Conservation (phyloP, 2,797 vertebrate genomes). For the Agapornis canus region DNA sequence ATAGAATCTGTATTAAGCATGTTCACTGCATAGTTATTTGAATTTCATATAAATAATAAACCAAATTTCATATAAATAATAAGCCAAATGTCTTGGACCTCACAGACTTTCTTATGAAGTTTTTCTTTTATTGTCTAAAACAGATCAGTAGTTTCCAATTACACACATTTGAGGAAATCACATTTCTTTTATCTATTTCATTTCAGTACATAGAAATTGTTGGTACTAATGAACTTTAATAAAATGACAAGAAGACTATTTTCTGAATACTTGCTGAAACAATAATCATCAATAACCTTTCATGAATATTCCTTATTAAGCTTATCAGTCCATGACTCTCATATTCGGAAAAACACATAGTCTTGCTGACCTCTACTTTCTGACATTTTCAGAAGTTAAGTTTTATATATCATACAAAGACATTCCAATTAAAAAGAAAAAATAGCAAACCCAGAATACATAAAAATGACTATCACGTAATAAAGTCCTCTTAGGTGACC, state of each 20-base stretch:
- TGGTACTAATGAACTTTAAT: constrained; percentile 15
- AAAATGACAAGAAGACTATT: neutral
- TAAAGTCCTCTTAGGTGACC: neutral
- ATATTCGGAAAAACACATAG: neutral
- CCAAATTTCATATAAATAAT: no score
- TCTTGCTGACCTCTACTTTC: neutral
- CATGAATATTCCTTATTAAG: constrained; percentile 5
- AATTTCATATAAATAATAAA: neutral
- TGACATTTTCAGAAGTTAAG: constrained; percentile 14
- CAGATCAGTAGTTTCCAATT: neutral
- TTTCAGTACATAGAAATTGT: neutral
- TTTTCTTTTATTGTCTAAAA: neutral
- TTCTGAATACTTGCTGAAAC: neutral
- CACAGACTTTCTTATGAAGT: neutral
- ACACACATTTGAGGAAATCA: neutral
- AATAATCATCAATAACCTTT: constrained; percentile 3
- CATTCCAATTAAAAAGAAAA: constrained; percentile 2
- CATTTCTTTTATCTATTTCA: neutral
- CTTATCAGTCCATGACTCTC: neutral
- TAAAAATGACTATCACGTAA: neutral
- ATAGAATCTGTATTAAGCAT: neutral
- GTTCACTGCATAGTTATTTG: neutral
- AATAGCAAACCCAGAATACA: neutral
- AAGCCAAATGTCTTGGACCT: neutral
- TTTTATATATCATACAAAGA: neutral